These are phyloP conservation scores for Calephelis nemesis DNA, from an alignment of 1,140 invertebrate species.

Conservation along the genomic window DNA sequence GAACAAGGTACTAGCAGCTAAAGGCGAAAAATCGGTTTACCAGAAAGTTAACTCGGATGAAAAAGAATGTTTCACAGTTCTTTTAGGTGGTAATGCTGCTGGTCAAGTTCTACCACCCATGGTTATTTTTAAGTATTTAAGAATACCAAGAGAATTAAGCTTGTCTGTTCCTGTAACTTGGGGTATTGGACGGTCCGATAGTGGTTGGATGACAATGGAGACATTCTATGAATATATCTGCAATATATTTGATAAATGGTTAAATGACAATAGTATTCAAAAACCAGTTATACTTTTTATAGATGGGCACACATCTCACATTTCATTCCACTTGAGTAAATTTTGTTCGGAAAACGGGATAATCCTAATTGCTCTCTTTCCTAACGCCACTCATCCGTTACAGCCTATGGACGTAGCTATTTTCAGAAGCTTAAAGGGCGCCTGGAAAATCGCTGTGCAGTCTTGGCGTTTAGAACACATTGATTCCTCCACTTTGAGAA, in stretches of 20 bases:
- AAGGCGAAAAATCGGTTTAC: constrained; percentile 48
- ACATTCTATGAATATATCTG: constrained; percentile 25
- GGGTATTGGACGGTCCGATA: constrained; percentile 26
- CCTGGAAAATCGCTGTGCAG: constrained; percentile 14
- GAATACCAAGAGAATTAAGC: constrained; percentile 29
- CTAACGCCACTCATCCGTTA: constrained; percentile 27
- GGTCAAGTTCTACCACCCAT: constrained; percentile 54
- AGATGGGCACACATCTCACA: neutral
- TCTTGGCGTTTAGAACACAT: constrained; percentile 22
- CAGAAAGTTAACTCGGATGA: constrained; percentile 44
- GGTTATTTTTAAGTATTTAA: constrained; percentile 54
- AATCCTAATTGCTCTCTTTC: constrained; percentile 13
- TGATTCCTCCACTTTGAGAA: constrained; percentile 21
- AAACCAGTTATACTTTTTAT: constrained; percentile 22
- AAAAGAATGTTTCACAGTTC: constrained; percentile 59
- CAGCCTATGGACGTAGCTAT: constrained; percentile 32
- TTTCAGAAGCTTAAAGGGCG: constrained; percentile 16
- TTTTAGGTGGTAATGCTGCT: constrained; percentile 54
- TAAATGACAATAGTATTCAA: constrained; percentile 24
- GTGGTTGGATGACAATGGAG: constrained; percentile 26
- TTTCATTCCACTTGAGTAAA: constrained; percentile 21
- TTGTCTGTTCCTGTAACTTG: constrained; percentile 19
- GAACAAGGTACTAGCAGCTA: constrained; percentile 39
- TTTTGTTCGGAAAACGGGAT: constrained; percentile 23
- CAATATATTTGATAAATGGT: constrained; percentile 27